Evolutionary conservation across 2,888 invertebrate genomes (phyloP).

Genomic region (Dryocosmus kuriphilus): DNA sequence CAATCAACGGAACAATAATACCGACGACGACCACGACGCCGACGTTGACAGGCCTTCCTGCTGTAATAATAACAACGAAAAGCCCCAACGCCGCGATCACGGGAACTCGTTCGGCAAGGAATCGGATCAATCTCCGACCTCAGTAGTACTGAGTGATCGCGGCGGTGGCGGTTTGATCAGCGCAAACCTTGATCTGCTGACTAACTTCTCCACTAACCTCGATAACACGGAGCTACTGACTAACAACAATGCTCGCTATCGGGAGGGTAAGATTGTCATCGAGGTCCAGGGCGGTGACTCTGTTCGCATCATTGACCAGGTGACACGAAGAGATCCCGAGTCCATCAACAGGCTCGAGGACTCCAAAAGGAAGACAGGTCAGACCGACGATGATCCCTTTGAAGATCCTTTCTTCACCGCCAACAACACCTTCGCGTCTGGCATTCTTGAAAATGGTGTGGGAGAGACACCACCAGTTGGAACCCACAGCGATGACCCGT

Average conservation of each 20-base stretch:
- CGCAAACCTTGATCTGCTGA: conserved; percentile 61
- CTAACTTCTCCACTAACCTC: conserved; percentile 70
- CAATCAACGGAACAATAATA: conserved; percentile 51
- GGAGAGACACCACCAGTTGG: conserved; percentile 69
- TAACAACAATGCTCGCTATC: conserved; percentile 69
- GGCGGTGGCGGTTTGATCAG: conserved; percentile 43
- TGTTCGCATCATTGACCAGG: conserved; percentile 47
- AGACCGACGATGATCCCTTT: conserved; percentile 37
- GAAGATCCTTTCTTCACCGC: conserved; percentile 65
- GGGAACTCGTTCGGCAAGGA: conserved; percentile 59
- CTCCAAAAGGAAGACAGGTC: conserved; percentile 1
- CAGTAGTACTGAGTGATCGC: conserved; percentile 39
- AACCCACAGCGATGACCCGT: conserved; percentile 67
- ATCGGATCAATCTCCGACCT: conserved; percentile 47
- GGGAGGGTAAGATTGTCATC: conserved; percentile 55
- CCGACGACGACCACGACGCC: conserved; percentile 64
- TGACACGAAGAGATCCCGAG: conserved; percentile 58
- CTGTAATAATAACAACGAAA: conserved; percentile 77
- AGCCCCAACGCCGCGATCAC: conserved; percentile 77
- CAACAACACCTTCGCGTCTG: conserved; percentile 69
- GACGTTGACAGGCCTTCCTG: conserved; percentile 76
- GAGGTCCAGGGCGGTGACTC: conserved; percentile 44
- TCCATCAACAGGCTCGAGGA: conserved; percentile 51
- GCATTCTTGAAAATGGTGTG: conserved; percentile 68
- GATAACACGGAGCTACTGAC: conserved; percentile 69